Evolutionary conservation across 2,113 vertebrate genomes (phyloP).

Genomic region (Oophaga pumilio): DNA sequence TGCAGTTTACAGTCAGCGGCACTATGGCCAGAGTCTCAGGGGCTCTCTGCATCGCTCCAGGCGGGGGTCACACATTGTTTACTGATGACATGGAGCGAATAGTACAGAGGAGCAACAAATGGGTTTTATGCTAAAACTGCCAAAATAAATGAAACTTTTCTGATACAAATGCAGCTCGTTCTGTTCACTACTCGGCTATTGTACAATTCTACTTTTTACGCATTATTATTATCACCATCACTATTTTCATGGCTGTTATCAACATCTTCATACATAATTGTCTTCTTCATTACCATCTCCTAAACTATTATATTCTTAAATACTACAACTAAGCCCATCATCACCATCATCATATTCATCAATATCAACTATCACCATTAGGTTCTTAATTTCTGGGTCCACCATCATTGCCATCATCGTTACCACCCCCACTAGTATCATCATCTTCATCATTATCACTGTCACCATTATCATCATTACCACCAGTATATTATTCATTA

Average conservation of each 20-base stretch:
- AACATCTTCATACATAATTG: neutral
- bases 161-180: neutral
- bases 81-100: neutral
- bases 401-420: neutral
- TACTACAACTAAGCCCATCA: neutral
- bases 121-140: neutral
- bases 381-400: neutral
- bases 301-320: neutral
- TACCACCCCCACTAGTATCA: neutral
- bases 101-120: neutral
- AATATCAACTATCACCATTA: neutral
- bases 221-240: neutral
- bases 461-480: neutral
- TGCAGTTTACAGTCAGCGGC: neutral
- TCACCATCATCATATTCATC: neutral
- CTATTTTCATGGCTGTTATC: neutral
- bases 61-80: neutral
- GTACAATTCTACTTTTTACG: neutral
- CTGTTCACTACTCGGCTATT: neutral
- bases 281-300: neutral
- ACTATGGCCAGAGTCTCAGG: neutral
- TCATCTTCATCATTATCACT: neutral
- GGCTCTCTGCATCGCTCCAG: neutral
- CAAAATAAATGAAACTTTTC: neutral
- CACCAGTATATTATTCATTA: too few relatives aligned